Percentiles rank a stretch among this genome's conserved stretches.
Conservation (phyloP, 1,140 invertebrate genomes). For the Reticulitermes speratus region DNA sequence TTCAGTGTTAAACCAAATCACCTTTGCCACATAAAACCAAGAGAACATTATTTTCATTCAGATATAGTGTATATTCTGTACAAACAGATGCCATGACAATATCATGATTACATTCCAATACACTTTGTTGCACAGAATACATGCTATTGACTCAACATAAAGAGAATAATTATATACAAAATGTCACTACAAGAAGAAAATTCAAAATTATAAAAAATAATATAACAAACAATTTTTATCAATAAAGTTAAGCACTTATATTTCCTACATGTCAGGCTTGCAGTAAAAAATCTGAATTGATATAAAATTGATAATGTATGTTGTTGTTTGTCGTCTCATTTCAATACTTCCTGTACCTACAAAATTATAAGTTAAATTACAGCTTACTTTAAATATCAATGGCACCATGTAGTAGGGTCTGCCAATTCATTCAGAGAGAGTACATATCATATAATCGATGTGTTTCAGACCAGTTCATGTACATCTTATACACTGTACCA, state of each 20-base stretch:
- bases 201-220: constrained; percentile 6
- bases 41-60: background rate
- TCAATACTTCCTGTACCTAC: background rate
- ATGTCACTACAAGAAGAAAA: background rate
- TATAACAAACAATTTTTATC: background rate
- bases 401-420: background rate
- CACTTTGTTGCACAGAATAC: background rate
- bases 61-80: background rate
- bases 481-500: background rate
- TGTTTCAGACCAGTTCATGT: background rate
- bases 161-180: constrained; percentile 18
- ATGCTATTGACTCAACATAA: constrained; percentile 10
- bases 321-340: background rate
- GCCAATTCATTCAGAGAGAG: background rate
- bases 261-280: background rate
- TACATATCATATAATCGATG: background rate
- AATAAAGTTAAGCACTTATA: background rate
- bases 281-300: constrained; percentile 14
- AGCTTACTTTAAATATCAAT: background rate
- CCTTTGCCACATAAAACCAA: background rate
- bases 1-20: too few species aligned
- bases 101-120: constrained; percentile 8
- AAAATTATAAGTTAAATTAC: background rate
- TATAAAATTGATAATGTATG: background rate
- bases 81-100: constrained; percentile 6